These are phyloP conservation scores for Metellina segmentata DNA, from an alignment of 2,888 invertebrate species.

Conservation along the genomic window DNA sequence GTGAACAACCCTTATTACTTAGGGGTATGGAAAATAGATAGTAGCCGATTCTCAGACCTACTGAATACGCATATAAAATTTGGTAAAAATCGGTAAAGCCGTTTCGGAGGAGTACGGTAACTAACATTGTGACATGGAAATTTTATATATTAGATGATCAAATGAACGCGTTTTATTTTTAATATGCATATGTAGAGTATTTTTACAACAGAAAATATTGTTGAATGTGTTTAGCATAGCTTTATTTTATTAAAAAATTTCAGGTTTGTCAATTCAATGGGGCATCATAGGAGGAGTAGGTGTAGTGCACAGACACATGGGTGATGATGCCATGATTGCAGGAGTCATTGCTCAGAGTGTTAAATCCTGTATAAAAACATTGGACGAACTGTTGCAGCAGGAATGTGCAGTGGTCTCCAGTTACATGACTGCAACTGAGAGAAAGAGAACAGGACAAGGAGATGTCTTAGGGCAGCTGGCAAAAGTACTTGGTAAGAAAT, in stretches of 20 bases:
- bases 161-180: no score
- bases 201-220: no score
- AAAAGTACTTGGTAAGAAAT: conserved; percentile 24
- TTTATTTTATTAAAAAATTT: background rate
- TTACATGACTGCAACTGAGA: conserved; percentile 77
- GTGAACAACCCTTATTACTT: no score
- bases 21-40: no score
- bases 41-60: no score
- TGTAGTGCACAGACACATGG: conserved; percentile 91
- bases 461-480: background rate
- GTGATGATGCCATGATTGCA: conserved; percentile 94
- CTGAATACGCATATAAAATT: no score
- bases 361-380: conserved; percentile 83
- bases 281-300: conserved; percentile 99
- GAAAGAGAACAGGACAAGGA: conserved; percentile 82
- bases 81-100: no score
- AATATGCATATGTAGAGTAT: no score
- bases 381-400: conserved; percentile 92
- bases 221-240: no score
- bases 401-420: conserved; percentile 30
- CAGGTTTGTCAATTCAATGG: conserved; percentile 93
- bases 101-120: no score
- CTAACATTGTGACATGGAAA: no score
- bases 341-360: conserved; percentile 82
- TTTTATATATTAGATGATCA: no score